Base-by-base conservation (phyloP, 1,140 invertebrate genomes). In the Polypedilum vanderplanki region DNA sequence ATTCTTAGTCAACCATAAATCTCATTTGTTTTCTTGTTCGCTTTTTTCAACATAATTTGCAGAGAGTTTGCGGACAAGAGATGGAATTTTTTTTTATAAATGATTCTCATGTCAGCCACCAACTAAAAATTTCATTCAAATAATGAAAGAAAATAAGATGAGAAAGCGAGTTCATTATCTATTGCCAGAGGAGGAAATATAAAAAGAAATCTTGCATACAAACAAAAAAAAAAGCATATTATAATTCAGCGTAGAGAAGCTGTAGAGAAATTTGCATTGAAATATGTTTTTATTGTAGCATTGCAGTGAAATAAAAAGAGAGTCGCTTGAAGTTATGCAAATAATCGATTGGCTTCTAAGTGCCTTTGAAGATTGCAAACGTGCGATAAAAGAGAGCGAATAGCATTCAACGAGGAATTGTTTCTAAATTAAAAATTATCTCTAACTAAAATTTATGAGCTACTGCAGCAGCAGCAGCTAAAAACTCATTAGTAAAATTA, bases 201-300 rank as follows among this genome's bases (percentile, higher is more conserved):
- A 15, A 57, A 57, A 57, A 57, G n/a, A 57, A 57, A 57, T 57
- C 46, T 57, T 57, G 46, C 46, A 57, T 15, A 33, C 24, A 57
- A n/a, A 57, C 12, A 12, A 57, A 57, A 57, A n/a, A 41, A 57
- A 57, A 57, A 57, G 12, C n/a, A 57, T 57, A 57, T n/a, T 57
- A 57, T 57, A n/a, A 57, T 57, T 57, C 46, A 57, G n/a, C 12
- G 46, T n/a, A 57, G n/a, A 15, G 46, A 57, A 57, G 65, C n/a
- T 70, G 65, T 22, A 70, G 17, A 22, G 65, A 12, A 70, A 70
- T 70, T 70, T 70, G 65, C 65, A 70, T 70, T 70, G 65, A 70
- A 70, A 70, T 20, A 10, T 70, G 17, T 70, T 70, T 70, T 20
- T 70, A 20, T 22, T 10, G 65, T 18, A 57, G 46, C 46, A 57